Evolutionary conservation across 2,797 vertebrate genomes (phyloP), one percentile per base, ranked within the genome.

Genomic region (Lagodon rhomboides): DNA sequence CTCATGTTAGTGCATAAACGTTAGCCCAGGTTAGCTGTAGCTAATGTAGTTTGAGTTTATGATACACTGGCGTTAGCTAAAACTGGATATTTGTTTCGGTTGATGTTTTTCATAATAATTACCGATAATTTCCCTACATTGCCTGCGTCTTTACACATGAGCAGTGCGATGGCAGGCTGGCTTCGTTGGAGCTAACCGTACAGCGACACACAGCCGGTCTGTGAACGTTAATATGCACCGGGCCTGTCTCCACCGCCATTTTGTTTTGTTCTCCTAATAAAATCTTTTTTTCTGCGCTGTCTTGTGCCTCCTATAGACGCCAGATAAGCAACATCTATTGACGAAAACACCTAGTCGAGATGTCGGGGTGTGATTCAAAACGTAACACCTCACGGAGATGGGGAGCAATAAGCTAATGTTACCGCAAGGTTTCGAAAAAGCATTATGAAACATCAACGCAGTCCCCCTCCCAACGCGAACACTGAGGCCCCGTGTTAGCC

Each of bases 211-310:
- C 20, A 44, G 22, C 51, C 67, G 68, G 68, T 50, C 13, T 71
- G 20, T 30, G 64, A 61, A 85, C 67, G 76, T 64, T 79, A 80
- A 69, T 73, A 46, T 81, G 49, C 58, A 85, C 62, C 43, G 83
- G 94, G 92, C 93, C 93, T 82, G 62, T 73, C 73, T 83, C 66
- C 90, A 84, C 89, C 95, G 96, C 96, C 96, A 96, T 96, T 96
- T 96, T 96, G 95, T 96, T 95, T 95, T 93, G 93, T 95, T 94
- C 92, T 91, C 81, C 70, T 61, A 83, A 87, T 92, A 88, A 90
- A 91, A 92, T 68, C 15, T 27, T 12, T 64, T 86, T 79, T 82
- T 53, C 54, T 79, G 82, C 83, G 73, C 76, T 69, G 3, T 38
- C 22, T 54, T 30, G 12, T 12, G 16, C 12, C 3, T 18, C 1